Evolutionary conservation across 2,113 vertebrate genomes (phyloP), one percentile per base, ranked within the genome.

Genomic region (Engraulis encrasicolus): DNA sequence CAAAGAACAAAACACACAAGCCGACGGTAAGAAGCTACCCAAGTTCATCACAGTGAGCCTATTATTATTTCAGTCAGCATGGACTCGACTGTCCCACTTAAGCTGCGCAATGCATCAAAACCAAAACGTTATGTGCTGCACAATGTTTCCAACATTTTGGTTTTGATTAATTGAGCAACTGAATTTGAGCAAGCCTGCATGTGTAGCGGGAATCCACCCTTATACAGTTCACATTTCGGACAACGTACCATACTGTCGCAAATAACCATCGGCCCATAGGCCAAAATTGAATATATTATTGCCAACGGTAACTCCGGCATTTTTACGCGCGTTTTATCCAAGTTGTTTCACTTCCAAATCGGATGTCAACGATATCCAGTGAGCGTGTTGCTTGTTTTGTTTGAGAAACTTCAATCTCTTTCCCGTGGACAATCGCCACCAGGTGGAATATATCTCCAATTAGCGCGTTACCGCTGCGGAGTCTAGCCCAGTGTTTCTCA

Each of bases 231-330:
- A 31, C 0, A 31, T 14, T n/a, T 58, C 11, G 23, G 11, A 27
- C 31, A 27, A 45, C 87, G 85, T 23, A 93, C 92, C 91, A 91
- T 85, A 0, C 85, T 78, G 0, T 71, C 80, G 49, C 88, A 80
- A 31, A 1, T 82, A 11, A 74, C 79, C 82, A 82, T 79, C 27
- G 66, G 66, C 31, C 19, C 20, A 38, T 71, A 79, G 18, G 38
- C 31, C 31, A 36, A 37, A 45, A 45, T 45, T 5, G 37, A n/a
- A 9, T 19, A 36, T 78, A 58, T 19, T 49, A 9, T 45, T 71
- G 19, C 12, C 66, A 34, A 74, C 14, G 34, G 4, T 12, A 74
- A 74, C 15, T 40, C 81, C 34, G 40, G 3, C 90, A 92, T 91
- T 89, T 90, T 89, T 6, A 14, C 3, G 17, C 27, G 27, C 27